Percentiles rank a stretch among this genome's conserved stretches.
Conservation (phyloP, 30 jellyfish, hydroid and myxozoan genomes). For the Phacellophora camtschatica region DNA sequence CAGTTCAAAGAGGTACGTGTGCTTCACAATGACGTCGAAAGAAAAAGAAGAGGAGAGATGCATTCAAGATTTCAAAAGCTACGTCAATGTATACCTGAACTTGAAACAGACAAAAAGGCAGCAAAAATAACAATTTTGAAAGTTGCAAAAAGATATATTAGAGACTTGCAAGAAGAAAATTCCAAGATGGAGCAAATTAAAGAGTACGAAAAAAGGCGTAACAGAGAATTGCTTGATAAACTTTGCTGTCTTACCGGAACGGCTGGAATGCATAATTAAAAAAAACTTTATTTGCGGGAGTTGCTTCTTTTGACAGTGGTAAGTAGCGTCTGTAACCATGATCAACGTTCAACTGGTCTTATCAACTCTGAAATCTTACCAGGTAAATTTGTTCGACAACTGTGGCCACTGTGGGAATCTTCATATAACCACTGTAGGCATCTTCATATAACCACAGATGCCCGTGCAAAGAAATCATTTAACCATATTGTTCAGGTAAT, state of each 20-base stretch:
- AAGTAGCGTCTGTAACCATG: too few relatives aligned
- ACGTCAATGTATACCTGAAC: conserved; percentile 69
- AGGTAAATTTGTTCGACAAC: too few relatives aligned
- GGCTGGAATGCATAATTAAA: conserved; percentile 10
- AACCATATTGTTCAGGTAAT: too few relatives aligned
- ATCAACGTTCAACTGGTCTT: too few relatives aligned
- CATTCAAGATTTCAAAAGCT: conserved; percentile 67
- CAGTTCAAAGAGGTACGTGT: conserved; percentile 63
- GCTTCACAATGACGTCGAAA: conserved; percentile 69
- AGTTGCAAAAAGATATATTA: conserved; percentile 59
- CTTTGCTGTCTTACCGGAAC: conserved; percentile 65
- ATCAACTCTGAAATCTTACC: too few relatives aligned
- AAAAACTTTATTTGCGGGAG: neutral
- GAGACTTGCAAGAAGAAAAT: conserved; percentile 63
- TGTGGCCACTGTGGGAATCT: too few relatives aligned
- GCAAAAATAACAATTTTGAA: conserved; percentile 67
- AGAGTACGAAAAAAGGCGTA: conserved; percentile 54
- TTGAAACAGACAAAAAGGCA: conserved; percentile 67
- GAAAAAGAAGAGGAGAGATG: conserved; percentile 76
- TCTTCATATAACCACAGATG: too few relatives aligned
- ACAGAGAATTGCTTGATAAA: conserved; percentile 55
- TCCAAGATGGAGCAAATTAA: conserved; percentile 54
- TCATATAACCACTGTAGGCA: too few relatives aligned
- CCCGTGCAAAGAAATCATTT: too few relatives aligned
- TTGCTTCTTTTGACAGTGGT: too few relatives aligned